Base-by-base conservation (phyloP, 2,113 vertebrate species). In the Argyrosomus japonicus region DNA sequence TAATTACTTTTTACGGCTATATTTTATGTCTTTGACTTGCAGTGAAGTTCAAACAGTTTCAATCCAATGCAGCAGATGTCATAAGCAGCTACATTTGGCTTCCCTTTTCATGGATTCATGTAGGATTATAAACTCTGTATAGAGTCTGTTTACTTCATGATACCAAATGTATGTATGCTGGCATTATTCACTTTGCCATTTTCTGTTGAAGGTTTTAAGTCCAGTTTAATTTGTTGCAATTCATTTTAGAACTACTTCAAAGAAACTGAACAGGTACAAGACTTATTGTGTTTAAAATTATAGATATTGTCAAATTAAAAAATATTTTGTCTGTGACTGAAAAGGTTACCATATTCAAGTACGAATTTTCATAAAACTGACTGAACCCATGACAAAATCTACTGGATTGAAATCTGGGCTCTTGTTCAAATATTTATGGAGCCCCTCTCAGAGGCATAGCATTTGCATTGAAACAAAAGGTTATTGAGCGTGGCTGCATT, bases 391-490 rank as follows among this genome's bases (percentile, higher is more conserved):
- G 83, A 83, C 36, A 64, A 79, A 86, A 91, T 78, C 80, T 76
- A 45, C 54, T 83, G 88, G 81, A 83, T 80, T 88, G 88, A 90
- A 90, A 90, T 93, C 88, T 84, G 84, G 88, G 87, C 86, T 84
- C 81, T 71, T 87, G 92, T 94, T 95, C 92, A 95, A 95, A 95
- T 96, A 95, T 96, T 95, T 93, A 95, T 95, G 87, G 92, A 91
- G 87, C 75, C 82, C 70, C 82, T 91, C 90, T 91, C 81, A 65
- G 82, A 90, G 90, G 91, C 92, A 78, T 36, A 83, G 90, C 90
- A 94, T 95, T 95, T 93, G 93, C 94, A 94, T 95, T 90, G 86
- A 94, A 93, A 94, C 94, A 95, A 95, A 95, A 94, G 94, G 93
- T 93, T 95, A 93, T 92, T 92, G 94, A 94, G 93, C 86, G 85